Evolutionary conservation across 2,888 invertebrate genomes (phyloP), one percentile per base, ranked within the genome.

Genomic region (Xestia ashworthii): DNA sequence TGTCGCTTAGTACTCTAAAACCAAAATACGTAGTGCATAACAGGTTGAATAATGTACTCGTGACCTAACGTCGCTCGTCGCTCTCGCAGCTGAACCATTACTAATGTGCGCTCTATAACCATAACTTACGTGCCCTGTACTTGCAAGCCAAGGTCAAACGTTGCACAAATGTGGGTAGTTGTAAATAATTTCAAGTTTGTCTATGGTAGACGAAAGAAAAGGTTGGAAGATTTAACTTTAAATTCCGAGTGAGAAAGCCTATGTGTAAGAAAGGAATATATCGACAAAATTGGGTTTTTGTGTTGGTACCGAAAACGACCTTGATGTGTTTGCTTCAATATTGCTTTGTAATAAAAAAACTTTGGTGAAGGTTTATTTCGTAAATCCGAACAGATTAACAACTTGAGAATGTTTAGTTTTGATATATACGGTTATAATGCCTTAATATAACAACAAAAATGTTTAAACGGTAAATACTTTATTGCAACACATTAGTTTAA

Each of bases 91-190:
- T 84, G 76, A 87, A 44, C 85, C 71, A 62, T 80, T 69, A 69
- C 87, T 87, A 87, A 84, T 84, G 83, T 64, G 76, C 44, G 64
- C 72, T 69, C n/a, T 60, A 67, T 67, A 81, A 60, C 73, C 60
- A 58, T 65, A 55, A 58, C 73, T 67, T 53, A 72, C 62, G 53
- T 65, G 68, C 32, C 48, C 38, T 67, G 44, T 71, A 48, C 53
- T 71, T 80, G 25, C 48, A 25, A 84, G 38, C 22, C 76, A 87
- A 79, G 78, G 78, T 78, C 80, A 60, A n/a, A 74, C 22, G 22
- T 76, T 62, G 50, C 73, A 78, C 46, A 80, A 65, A 74, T 75
- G 65, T 44, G 66, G 65, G 41, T 84, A 80, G 41, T 25, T 22
- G 53, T 53, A 66, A 71, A 74, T 60, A 16, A 19, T 65, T 60